These are phyloP conservation scores for Drepana arcuata DNA, from an alignment of 1,140 invertebrate species.

Conservation along the genomic window DNA sequence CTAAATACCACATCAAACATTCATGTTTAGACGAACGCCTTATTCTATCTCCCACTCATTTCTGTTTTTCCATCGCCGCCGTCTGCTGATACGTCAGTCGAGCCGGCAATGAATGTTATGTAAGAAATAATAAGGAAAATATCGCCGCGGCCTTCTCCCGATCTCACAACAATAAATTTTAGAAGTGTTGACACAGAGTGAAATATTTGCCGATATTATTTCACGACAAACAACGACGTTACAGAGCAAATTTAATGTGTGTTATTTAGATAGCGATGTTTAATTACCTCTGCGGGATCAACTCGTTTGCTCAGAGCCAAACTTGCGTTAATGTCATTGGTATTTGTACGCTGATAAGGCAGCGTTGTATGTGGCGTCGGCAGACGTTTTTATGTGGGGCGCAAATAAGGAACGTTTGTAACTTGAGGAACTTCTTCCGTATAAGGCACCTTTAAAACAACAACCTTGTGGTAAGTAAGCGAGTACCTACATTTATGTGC, in stretches of 20 bases:
- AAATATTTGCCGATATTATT: conserved; percentile 57
- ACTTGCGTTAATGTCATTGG: conserved; percentile 35
- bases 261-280: conserved; percentile 58
- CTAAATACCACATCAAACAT: conserved; percentile 12
- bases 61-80: conserved; percentile 12
- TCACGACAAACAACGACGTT: conserved; percentile 45
- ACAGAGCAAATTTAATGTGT: conserved; percentile 54
- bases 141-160: too few species aligned
- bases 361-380: conserved; percentile 4
- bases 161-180: conserved; percentile 51
- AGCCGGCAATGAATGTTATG: conserved; percentile 25
- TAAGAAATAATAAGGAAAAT: neutral
- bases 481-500: neutral
- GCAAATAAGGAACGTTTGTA: conserved; percentile 29
- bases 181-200: conserved; percentile 31
- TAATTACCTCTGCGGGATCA: conserved; percentile 48
- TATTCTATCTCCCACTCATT: conserved; percentile 24
- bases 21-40: conserved; percentile 12
- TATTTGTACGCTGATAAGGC: conserved; percentile 11
- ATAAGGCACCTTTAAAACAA: neutral
- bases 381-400: conserved; percentile 22
- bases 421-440: conserved; percentile 36
- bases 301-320: conserved; percentile 34
- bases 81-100: conserved; percentile 6
- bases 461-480: neutral